Evolutionary conservation across 2,113 vertebrate genomes (phyloP).

Genomic region (Actinemys pallida): DNA sequence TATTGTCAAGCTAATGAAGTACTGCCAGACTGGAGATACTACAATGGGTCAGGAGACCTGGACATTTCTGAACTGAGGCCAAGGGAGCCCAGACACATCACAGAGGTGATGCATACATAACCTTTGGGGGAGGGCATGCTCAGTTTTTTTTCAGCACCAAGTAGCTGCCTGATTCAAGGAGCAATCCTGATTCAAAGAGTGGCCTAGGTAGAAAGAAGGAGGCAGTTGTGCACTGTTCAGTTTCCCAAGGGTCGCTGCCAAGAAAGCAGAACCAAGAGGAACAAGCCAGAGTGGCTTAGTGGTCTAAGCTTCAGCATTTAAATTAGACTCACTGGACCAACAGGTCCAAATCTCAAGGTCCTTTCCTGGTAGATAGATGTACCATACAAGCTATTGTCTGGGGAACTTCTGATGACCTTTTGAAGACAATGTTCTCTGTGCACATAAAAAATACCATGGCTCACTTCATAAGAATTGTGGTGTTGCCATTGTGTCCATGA

Average conservation of each 20-base stretch:
- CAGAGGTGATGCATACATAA: conserved; percentile 17
- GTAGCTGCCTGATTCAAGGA: conserved; percentile 18
- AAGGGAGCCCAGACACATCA: conserved; percentile 2
- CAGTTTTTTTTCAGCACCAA: conserved; percentile 20
- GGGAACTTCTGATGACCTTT: background rate
- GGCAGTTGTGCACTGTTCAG: background rate
- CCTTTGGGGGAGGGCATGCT: background rate
- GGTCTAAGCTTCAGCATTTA: background rate
- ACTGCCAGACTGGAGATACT: conserved; percentile 34
- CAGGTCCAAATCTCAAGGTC: background rate
- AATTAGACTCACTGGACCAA: background rate
- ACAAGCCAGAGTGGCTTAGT: background rate
- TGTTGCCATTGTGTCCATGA: accelerated
- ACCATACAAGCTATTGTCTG: background rate
- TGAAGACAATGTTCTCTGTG: background rate
- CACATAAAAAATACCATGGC: background rate
- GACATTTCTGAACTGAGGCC: conserved; percentile 51
- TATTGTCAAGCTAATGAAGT: conserved; percentile 51
- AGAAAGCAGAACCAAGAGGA: background rate
- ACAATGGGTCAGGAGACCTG: conserved; percentile 62
- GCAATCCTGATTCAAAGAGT: background rate
- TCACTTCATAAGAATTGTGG: background rate
- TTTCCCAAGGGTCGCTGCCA: background rate
- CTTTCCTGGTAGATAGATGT: background rate
- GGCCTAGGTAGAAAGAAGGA: background rate